Percentiles rank a stretch among this genome's conserved stretches.
These are phyloP conservation scores for Harpalus rubripes DNA, from an alignment of 2,888 invertebrate species.

Conservation along the genomic window DNA sequence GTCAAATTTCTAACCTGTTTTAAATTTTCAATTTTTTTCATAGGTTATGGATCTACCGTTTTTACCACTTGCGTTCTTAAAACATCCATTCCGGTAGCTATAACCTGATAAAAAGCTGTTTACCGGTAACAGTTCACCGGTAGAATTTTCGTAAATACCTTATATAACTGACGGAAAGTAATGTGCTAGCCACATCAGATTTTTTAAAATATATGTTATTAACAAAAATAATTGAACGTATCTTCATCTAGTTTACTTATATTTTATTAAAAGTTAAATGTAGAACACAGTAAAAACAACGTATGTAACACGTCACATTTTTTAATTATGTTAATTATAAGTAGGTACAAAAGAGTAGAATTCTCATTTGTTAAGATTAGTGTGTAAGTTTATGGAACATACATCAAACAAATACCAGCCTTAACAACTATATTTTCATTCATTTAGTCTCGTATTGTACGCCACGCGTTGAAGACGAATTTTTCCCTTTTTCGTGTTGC, in stretches of 20 bases:
- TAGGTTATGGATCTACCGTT: no score
- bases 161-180: no score
- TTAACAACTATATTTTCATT: background rate
- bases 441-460: background rate
- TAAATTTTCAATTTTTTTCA: no score
- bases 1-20: no score
- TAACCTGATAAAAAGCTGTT: no score
- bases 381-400: background rate
- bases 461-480: background rate
- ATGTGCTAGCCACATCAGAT: no score
- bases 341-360: background rate
- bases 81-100: no score
- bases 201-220: no score
- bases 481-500: background rate
- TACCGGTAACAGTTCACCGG: no score
- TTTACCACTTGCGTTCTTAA: no score
- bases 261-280: background rate
- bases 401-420: background rate
- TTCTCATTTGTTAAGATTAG: background rate
- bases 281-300: background rate
- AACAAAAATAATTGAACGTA: no score
- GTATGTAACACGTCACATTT: background rate
- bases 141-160: no score
- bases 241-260: background rate
- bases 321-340: conserved; percentile 1